Base-by-base conservation (phyloP, 2,888 invertebrate genomes). In the Andrena chrysosceles region DNA sequence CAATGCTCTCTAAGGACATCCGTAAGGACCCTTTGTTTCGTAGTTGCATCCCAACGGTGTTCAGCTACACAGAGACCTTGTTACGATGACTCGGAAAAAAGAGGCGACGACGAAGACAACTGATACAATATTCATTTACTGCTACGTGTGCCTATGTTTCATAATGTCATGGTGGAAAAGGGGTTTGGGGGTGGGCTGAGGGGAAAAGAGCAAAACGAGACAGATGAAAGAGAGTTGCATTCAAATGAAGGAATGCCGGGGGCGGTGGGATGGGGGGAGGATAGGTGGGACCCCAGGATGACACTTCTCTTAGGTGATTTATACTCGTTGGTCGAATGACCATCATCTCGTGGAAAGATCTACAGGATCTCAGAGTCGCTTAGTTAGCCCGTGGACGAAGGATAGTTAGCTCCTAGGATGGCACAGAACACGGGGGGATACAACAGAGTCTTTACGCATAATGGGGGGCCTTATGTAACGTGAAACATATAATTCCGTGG, bases 251-350 rank as follows among this genome's bases (percentile, higher is more conserved):
- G 92, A 92, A 92, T 92, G 90, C 89, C 87, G 87, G 86, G 89
- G 90, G 90, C 87, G 90, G 89, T 77, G 86, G 89, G 82, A 83
- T 70, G 82, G 77, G 87, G 86, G 85, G 82, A 81, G 85, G 85
- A 77, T 89, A 89, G 88, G 90, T 88, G 90, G 88, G 88, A 88
- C 86, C 83, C 81, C 81, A 70, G 90, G 90, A 92, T 92, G 92
- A 92, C 92, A 92, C 92, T 92, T 92, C 92, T 92, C 89, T 86
- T 90, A 87, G 89, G 91, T 92, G 92, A 92, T 92, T 92, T 92
- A 92, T 92, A 91, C 90, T 89, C 91, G 89, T 84, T 89, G 89
- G 85, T 89, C 90, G 91, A 91, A 89, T 91, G 93, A 92, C 91
- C 92, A 91, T 92, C 92, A 92, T 92, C 92, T 92, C 89, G 84